phyloP scores from a whole-genome alignment of 2,888 invertebrate genomes.

The Brachylomia viminalis region DNA sequence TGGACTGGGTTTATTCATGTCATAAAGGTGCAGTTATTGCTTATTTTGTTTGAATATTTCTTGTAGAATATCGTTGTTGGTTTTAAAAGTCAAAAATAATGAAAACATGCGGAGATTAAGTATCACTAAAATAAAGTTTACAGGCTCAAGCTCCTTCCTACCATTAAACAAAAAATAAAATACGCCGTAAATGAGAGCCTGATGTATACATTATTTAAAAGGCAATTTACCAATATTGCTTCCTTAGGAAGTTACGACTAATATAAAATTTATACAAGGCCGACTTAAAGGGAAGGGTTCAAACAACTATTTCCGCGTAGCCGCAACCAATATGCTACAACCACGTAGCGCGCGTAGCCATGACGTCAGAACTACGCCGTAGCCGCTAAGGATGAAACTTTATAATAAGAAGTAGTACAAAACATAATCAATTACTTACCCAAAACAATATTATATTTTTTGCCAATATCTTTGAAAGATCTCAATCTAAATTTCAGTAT shows the following conservation, averaged over 20 bases:
- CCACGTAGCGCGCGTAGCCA: constrained; percentile 27
- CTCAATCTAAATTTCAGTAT: constrained; percentile 44
- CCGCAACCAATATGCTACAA: constrained; percentile 48
- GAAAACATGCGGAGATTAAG: background rate
- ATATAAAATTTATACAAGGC: constrained; percentile 44
- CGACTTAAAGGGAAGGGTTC: constrained; percentile 27
- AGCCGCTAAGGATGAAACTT: constrained; percentile 22
- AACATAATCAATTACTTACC: constrained; percentile 18
- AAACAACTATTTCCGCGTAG: constrained; percentile 42
- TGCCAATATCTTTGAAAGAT: constrained; percentile 15
- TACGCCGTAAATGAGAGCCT: background rate
- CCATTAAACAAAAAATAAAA: background rate
- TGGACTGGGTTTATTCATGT: background rate
- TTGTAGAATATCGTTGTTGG: background rate
- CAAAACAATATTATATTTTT: constrained; percentile 5
- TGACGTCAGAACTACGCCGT: constrained; percentile 51
- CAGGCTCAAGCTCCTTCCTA: no score
- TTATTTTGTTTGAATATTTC: background rate
- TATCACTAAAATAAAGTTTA: background rate
- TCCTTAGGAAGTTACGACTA: constrained; percentile 27
- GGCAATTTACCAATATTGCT: constrained; percentile 21
- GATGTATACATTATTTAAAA: constrained; percentile 8
- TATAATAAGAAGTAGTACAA: background rate
- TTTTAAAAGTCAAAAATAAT: background rate
- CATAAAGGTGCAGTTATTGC: background rate